Evolutionary conservation across 2,113 vertebrate genomes (phyloP).

Genomic region (Hemicordylus capensis): DNA sequence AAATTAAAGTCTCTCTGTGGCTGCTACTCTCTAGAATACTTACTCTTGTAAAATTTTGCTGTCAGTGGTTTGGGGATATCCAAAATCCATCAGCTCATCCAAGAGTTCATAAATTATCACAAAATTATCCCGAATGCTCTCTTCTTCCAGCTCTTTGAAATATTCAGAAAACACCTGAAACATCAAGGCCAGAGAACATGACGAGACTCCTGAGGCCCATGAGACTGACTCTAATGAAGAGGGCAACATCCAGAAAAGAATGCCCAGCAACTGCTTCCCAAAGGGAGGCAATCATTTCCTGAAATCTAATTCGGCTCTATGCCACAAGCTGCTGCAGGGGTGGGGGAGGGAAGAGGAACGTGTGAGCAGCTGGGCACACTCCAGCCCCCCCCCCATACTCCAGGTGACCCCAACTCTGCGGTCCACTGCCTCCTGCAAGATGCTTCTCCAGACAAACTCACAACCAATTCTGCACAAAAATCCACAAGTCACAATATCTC

Average conservation of each 20-base stretch:
- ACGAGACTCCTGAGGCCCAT: neutral
- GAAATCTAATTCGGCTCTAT: neutral
- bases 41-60: conserved; percentile 99
- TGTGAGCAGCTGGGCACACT: too few species aligned
- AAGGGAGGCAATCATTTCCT: neutral
- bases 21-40: conserved; percentile 61
- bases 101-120: conserved; percentile 99
- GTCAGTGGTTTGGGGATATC: conserved; percentile 97
- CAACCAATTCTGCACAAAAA: neutral
- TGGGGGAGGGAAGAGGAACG: neutral
- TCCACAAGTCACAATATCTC: fast-evolving
- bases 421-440: neutral
- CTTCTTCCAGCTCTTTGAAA: conserved; percentile 98
- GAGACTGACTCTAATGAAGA: neutral
- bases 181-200: neutral
- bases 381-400: neutral
- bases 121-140: conserved; percentile 98
- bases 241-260: neutral
- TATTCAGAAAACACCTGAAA: conserved; percentile 96
- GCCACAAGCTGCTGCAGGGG: neutral
- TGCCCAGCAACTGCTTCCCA: neutral
- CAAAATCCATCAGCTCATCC: conserved; percentile 99
- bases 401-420: neutral
- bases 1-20: neutral
- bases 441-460: neutral